These are phyloP conservation scores for Frankliniella intonsa DNA, from an alignment of 2,888 invertebrate genomes.

Conservation along the genomic window DNA sequence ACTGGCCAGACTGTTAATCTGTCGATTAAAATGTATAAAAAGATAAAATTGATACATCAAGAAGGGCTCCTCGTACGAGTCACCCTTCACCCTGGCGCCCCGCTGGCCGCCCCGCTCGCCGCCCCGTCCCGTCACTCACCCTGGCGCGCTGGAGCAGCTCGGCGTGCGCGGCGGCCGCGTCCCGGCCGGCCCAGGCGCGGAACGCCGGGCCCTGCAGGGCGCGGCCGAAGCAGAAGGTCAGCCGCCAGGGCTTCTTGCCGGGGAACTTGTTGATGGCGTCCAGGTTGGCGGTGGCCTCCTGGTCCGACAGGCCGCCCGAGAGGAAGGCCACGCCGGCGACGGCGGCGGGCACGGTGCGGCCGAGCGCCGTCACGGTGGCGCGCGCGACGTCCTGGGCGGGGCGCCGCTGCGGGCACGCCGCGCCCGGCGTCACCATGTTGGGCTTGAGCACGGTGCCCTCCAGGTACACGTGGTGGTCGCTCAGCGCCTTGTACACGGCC, in stretches of 20 bases:
- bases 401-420: conserved; percentile 69
- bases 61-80: no score
- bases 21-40: no score
- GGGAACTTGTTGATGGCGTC: conserved; percentile 89
- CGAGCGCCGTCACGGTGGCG: conserved; percentile 90
- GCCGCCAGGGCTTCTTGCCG: conserved; percentile 89
- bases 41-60: no score
- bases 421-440: conserved; percentile 97
- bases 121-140: conserved; percentile 64
- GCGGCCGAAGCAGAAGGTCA: conserved; percentile 97
- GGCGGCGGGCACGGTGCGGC: conserved; percentile 90
- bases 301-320: conserved; percentile 97
- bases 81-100: conserved; percentile 72
- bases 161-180: conserved; percentile 72
- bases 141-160: conserved; percentile 90
- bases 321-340: conserved; percentile 93
- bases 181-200: conserved; percentile 90
- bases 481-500: conserved; percentile 93
- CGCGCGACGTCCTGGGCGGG: conserved; percentile 83
- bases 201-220: conserved; percentile 93
- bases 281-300: conserved; percentile 92
- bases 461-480: conserved; percentile 94
- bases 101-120: no score
- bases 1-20: no score
- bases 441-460: conserved; percentile 98